Conservation (phyloP, 2,113 vertebrate genomes). For the Syngnathus floridae region DNA sequence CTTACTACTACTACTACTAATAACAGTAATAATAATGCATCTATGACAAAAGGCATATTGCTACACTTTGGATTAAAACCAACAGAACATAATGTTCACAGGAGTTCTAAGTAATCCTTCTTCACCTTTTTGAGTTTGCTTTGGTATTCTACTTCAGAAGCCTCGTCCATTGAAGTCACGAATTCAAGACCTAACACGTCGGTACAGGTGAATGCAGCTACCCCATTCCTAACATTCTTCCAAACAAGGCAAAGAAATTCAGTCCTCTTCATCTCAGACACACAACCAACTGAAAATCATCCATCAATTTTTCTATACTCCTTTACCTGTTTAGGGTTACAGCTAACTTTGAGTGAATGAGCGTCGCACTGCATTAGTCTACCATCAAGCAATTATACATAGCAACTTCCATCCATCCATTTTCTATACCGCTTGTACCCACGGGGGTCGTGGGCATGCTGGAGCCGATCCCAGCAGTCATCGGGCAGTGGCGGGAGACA, state of each 20-base stretch:
- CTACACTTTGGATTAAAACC: background rate
- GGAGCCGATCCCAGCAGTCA: too few relatives aligned
- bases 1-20: too few relatives aligned
- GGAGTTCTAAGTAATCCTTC: background rate
- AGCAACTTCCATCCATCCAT: too few relatives aligned
- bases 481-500: too few relatives aligned
- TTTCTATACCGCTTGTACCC: too few relatives aligned
- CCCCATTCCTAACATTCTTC: conserved; percentile 59
- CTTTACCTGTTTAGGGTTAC: too few relatives aligned
- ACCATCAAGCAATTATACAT: too few relatives aligned
- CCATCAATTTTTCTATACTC: too few relatives aligned
- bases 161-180: conserved; percentile 15
- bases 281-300: background rate
- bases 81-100: background rate
- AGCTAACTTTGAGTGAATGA: too few relatives aligned
- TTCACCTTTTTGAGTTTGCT: conserved; percentile 5
- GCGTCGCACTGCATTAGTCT: too few relatives aligned
- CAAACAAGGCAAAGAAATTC: conserved; percentile 20
- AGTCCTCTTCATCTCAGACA: conserved; percentile 6
- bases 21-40: background rate
- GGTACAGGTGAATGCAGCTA: conserved; percentile 32
- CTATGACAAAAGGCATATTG: background rate
- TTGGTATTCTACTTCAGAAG: conserved; percentile 29
- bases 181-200: conserved; percentile 41
- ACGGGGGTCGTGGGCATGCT: too few relatives aligned